These are phyloP conservation scores for Zapornia atra DNA, from an alignment of 2,113 vertebrate genomes.

Conservation along the genomic window DNA sequence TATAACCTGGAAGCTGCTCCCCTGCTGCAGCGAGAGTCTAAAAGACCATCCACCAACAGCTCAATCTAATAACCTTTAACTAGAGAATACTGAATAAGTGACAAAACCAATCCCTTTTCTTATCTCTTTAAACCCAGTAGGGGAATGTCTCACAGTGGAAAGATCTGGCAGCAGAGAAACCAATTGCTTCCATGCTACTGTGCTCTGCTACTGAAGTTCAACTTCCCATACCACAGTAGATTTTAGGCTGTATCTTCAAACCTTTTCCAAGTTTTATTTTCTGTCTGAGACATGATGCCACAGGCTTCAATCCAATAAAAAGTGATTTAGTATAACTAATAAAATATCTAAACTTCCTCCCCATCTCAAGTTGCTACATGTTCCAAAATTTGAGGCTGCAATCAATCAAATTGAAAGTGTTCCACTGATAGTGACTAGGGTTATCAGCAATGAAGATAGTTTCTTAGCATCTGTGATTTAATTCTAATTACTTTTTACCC, in stretches of 20 bases:
- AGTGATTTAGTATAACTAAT: neutral
- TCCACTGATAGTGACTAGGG: neutral
- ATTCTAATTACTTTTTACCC: conserved; percentile 38
- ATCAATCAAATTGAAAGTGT: neutral
- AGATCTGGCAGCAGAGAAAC: neutral
- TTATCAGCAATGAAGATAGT: neutral
- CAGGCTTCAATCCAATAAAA: neutral
- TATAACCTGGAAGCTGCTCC: neutral
- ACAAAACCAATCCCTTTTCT: neutral
- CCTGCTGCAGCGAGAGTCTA: neutral
- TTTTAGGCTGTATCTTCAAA: neutral
- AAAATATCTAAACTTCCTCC: neutral
- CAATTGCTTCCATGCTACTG: neutral
- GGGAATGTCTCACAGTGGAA: neutral
- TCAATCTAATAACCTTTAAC: neutral
- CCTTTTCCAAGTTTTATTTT: neutral
- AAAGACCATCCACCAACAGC: neutral
- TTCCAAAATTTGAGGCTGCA: neutral
- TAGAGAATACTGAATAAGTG: neutral
- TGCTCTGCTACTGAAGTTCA: neutral
- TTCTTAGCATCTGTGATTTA: neutral
- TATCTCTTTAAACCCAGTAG: neutral
- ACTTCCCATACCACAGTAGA: neutral
- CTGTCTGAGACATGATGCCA: neutral
- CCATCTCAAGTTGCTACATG: neutral